phyloP scores from a whole-genome alignment of 1,140 invertebrate species.

The Brachionus manjavacas region DNA sequence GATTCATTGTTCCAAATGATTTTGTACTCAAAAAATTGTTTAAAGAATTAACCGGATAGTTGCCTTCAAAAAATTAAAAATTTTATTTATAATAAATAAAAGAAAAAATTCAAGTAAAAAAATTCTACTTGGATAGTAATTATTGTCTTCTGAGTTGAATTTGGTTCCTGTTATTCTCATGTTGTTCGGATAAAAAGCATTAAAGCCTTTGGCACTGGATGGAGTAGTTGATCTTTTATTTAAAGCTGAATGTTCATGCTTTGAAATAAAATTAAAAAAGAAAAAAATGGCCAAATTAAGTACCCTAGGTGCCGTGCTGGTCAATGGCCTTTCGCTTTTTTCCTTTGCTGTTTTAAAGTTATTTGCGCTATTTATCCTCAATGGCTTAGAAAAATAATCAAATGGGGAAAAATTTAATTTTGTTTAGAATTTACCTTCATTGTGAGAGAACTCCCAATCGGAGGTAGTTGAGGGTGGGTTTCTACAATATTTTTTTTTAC shows the following conservation, averaged over 20 bases:
- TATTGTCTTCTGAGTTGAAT: neutral
- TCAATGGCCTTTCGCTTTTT: constrained; percentile 25
- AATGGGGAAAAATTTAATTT: neutral
- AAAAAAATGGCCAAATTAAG: neutral
- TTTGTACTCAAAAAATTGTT: constrained; percentile 13
- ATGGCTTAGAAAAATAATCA: neutral
- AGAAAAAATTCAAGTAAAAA: neutral
- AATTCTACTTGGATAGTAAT: neutral
- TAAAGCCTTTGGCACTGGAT: neutral
- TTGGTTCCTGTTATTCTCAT: neutral
- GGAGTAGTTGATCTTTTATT: constrained; percentile 42
- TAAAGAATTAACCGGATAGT: neutral
- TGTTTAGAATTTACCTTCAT: neutral
- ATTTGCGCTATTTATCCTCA: constrained; percentile 32
- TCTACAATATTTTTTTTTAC: neutral
- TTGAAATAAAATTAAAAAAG: neutral
- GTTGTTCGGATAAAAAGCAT: neutral
- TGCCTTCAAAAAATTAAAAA: neutral
- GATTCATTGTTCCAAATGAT: neutral
- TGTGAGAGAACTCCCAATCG: neutral
- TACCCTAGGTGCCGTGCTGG: constrained; percentile 24
- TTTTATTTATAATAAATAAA: neutral
- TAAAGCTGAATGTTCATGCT: neutral
- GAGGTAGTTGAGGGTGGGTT: constrained; percentile 9
- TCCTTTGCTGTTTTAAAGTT: neutral